Conservation (phyloP, 2,797 vertebrate genomes). For the Pangasius macronema region DNA sequence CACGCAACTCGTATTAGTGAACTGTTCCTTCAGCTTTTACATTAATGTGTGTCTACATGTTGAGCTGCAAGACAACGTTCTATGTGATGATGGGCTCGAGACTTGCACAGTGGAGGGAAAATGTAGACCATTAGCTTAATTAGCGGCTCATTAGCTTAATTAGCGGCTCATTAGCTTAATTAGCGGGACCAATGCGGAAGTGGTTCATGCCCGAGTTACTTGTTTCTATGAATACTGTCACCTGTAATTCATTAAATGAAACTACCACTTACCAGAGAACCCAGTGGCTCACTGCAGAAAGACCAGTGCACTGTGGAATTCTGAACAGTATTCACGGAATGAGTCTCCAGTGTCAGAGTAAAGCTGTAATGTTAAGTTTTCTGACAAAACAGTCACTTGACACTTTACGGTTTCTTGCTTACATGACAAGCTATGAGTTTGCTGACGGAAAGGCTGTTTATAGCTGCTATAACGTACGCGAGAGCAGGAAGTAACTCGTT, state of each 20-base stretch:
- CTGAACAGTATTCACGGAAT: not conserved
- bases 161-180: not conserved
- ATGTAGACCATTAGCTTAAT: not conserved
- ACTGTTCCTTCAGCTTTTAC: not conserved
- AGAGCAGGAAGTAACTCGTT: too few species aligned
- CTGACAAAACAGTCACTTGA: too few species aligned
- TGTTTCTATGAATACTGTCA: not conserved
- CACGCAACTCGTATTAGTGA: not conserved
- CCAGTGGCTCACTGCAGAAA: not conserved
- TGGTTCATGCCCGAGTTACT: not conserved
- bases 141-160: not conserved
- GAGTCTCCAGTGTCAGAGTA: conserved; percentile 17
- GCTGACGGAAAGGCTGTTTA: not conserved
- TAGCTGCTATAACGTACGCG: not conserved
- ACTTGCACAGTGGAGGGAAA: not conserved
- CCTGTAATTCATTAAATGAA: not conserved
- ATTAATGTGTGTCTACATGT: not conserved
- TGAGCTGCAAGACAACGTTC: not conserved
- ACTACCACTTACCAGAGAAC: not conserved
- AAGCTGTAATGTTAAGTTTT: not conserved
- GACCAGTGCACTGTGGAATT: not conserved
- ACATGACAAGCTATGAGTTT: not conserved
- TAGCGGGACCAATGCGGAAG: not conserved
- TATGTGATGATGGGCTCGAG: not conserved
- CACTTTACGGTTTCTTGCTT: not conserved